These are phyloP conservation scores for Rhyzopertha dominica DNA, from an alignment of 1,140 invertebrate genomes.

Conservation along the genomic window DNA sequence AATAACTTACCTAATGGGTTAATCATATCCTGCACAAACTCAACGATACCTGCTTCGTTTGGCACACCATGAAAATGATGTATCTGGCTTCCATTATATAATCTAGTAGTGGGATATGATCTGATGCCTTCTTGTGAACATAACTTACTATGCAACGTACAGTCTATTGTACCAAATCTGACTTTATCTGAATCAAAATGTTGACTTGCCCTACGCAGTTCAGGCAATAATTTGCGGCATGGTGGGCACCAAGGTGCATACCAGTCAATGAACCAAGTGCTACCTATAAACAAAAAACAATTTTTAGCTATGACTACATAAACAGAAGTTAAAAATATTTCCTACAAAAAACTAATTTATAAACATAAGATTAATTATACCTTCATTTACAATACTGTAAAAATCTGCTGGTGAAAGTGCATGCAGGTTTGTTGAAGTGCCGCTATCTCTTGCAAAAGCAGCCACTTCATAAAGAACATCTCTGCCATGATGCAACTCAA, in stretches of 20 bases:
- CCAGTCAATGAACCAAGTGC: slow-evolving; percentile 71
- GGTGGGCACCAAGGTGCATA: slow-evolving; percentile 84
- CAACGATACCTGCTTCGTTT: slow-evolving; percentile 55
- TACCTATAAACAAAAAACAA: slow-evolving; percentile 39
- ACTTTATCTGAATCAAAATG: slow-evolving; percentile 48
- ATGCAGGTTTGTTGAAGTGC: slow-evolving; percentile 58
- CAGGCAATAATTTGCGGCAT: slow-evolving; percentile 66
- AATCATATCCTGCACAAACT: slow-evolving; percentile 62
- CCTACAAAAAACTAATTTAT: slow-evolving; percentile 9
- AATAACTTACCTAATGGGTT: slow-evolving; percentile 47
- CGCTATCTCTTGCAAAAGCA: slow-evolving; percentile 62
- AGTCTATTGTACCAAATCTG: slow-evolving; percentile 65
- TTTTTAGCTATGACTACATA: neutral
- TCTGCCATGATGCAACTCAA: slow-evolving; percentile 67
- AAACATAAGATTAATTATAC: slow-evolving; percentile 28
- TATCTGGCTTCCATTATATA: slow-evolving; percentile 61
- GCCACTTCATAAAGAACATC: slow-evolving; percentile 60
- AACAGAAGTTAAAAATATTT: slow-evolving; percentile 5
- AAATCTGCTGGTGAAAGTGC: slow-evolving; percentile 60
- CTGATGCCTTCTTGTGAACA: slow-evolving; percentile 60
- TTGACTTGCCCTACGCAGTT: slow-evolving; percentile 64
- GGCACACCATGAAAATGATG: slow-evolving; percentile 60
- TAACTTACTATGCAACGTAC: slow-evolving; percentile 51
- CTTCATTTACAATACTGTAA: slow-evolving; percentile 47
- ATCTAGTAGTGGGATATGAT: slow-evolving; percentile 69